Evolutionary conservation across 2,113 vertebrate genomes (phyloP), one percentile per base, ranked within the genome.

Genomic region (Mirounga angustirostris): DNA sequence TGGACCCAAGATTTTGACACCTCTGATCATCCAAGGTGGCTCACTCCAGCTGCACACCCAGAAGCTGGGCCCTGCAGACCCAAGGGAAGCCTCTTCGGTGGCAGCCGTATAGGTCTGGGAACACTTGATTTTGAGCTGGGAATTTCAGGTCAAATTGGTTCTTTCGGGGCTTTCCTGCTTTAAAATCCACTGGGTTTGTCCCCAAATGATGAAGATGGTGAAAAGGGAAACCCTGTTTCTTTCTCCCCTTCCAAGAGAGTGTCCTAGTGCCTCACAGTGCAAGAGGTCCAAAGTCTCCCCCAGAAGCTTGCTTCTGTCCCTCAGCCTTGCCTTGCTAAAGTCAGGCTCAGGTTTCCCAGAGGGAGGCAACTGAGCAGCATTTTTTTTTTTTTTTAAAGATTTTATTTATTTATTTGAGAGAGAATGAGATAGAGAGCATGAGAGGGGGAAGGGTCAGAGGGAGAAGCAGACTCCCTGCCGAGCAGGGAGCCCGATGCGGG

Each of bases 241-340:
- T 33, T 46, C 36, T 18, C 83, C 3, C 78, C 3, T 90, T 15
- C 24, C 56, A 59, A 4, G 22, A 56, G 26, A 18, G 1, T 4
- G 0, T 16, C 1, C 15, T 16, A 5, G 7, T 7, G 11, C 19
- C 15, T 71, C 14, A 8, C 7, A 52, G 50, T 3, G 43, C 40
- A 50, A 3, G 18, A 43, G 54, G 21, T 4, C 33, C 79, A 30
- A 3, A 18, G 63, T 2, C 1, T 81, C 28, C 74, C 73, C 61
- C 30, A 21, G 33, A 80, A 63, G 71, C 3, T 54, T 73, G 26
- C 24, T 30, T 40, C 7, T 85, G 16, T 30, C 50, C 15, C 22
- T 73, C 4, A 14, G 5, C 1, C 0, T 36, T 19, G 6, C 18
- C 19, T 92, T 78, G 67, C 22, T 85, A 50, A 83, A 40, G 5